Percentiles rank a stretch among this genome's conserved stretches.
Conservation (phyloP, 2,888 invertebrate species). For the Lepidochrysops patricia region DNA sequence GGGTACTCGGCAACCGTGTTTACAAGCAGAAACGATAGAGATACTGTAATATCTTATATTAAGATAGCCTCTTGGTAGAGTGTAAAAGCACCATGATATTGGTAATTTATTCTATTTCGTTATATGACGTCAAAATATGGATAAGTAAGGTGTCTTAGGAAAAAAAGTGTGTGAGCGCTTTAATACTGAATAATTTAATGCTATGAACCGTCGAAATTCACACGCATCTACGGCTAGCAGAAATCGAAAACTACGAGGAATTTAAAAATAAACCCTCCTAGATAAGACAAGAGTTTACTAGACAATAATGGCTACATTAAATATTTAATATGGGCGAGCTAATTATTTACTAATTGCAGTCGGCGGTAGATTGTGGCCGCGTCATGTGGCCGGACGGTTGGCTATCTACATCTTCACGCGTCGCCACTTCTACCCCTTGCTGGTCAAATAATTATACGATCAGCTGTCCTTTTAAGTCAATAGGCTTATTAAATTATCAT, state of each 20-base stretch:
- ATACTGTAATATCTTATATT: too few species aligned
- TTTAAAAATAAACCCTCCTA: not conserved
- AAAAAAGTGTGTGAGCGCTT: too few species aligned
- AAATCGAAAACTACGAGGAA: not conserved
- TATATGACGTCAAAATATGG: too few species aligned
- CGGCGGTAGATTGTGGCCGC: slow-evolving; percentile 23
- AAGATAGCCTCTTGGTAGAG: too few species aligned
- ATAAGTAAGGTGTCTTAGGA: too few species aligned
- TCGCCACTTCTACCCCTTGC: slow-evolving; percentile 32
- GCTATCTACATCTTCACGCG: slow-evolving; percentile 65
- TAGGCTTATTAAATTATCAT: not conserved
- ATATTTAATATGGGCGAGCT: not conserved
- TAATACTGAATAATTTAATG: too few species aligned
- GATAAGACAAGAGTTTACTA: not conserved
- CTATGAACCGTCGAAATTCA: too few species aligned
- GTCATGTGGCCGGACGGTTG: slow-evolving; percentile 56
- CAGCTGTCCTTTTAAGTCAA: not conserved
- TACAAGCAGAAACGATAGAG: too few species aligned
- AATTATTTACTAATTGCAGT: slow-evolving; percentile 8
- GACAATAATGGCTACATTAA: not conserved
- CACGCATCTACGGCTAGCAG: too few species aligned
- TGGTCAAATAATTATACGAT: slow-evolving; percentile 28
- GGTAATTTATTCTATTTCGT: too few species aligned
- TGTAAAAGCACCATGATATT: too few species aligned
- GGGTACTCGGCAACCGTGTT: too few species aligned